Evolutionary conservation across 2,888 invertebrate genomes (phyloP).

Genomic region (Lasioglossum zephyrum): DNA sequence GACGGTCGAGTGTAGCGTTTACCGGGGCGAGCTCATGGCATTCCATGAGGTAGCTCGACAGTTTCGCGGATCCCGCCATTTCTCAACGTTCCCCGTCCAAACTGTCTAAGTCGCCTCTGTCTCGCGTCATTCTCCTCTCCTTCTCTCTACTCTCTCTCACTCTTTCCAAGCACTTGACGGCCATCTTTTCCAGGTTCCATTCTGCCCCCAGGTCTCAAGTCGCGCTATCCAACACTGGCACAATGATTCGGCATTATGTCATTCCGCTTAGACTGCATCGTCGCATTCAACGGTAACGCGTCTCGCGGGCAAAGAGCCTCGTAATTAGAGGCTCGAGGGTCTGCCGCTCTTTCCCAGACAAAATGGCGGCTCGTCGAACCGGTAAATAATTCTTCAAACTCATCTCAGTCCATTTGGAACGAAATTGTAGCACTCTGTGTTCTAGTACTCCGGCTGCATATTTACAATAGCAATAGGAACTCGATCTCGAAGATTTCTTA

Average conservation of each 20-base stretch:
- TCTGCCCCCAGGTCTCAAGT: constrained; percentile 17
- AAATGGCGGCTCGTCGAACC: constrained; percentile 2
- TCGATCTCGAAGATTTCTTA: background rate
- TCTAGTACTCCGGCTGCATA: background rate
- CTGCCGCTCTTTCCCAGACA: background rate
- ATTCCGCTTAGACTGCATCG: background rate
- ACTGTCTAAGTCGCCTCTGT: constrained; percentile 52
- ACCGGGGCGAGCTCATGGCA: constrained; percentile 45
- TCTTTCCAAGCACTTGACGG: constrained; percentile 18
- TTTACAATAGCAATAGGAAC: background rate
- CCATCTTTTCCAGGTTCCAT: constrained; percentile 25
- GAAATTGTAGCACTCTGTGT: background rate
- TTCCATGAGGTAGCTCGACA: constrained; percentile 59
- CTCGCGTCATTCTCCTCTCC: background rate
- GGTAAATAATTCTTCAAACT: background rate
- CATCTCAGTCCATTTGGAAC: background rate
- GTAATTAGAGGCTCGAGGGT: background rate
- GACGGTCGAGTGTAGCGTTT: constrained; percentile 51
- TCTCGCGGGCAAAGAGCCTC: constrained; percentile 19
- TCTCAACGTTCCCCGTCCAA: constrained; percentile 52
- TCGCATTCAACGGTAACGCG: constrained; percentile 27
- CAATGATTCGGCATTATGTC: constrained; percentile 36
- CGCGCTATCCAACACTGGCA: background rate
- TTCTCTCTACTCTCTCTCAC: background rate
- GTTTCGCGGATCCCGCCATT: constrained; percentile 58